Conservation (phyloP, 2,888 invertebrate species). For the Diloba caeruleocephala region DNA sequence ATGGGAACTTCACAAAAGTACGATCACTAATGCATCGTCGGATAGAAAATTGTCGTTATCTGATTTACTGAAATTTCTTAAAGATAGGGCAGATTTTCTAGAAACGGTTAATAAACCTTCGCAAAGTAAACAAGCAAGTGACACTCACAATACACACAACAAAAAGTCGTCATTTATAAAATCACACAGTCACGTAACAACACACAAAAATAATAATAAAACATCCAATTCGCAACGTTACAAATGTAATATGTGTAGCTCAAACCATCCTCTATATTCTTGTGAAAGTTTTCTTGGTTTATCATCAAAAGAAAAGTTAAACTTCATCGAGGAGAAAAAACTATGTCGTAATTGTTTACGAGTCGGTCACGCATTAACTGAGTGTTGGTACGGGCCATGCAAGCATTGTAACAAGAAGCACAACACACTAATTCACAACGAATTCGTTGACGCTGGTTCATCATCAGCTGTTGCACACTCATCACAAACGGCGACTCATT, state of each 20-base stretch:
- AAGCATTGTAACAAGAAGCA: constrained; percentile 21
- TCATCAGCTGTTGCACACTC: constrained; percentile 1
- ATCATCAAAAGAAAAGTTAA: constrained; percentile 9
- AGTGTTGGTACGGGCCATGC: constrained; percentile 25
- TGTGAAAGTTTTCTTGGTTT: constrained; percentile 12
- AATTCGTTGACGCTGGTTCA: background rate
- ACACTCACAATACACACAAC: constrained; percentile 4
- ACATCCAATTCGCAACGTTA: constrained; percentile 4
- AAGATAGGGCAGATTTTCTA: constrained; percentile 13
- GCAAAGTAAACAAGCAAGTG: background rate
- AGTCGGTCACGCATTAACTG: constrained; percentile 2
- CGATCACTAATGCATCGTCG: background rate
- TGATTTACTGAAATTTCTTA: constrained; percentile 1
- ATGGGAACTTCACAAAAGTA: constrained; percentile 5
- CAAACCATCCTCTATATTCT: constrained; percentile 6
- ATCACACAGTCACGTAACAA: constrained; percentile 4
- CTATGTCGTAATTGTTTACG: constrained; percentile 26
- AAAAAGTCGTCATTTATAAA: constrained; percentile 2
- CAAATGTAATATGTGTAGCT: constrained; percentile 10
- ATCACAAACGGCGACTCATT: constrained; percentile 1
- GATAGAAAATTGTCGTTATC: background rate
- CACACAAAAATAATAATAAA: constrained; percentile 7
- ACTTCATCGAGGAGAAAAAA: constrained; percentile 8
- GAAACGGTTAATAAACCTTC: constrained; percentile 9
- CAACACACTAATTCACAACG: constrained; percentile 14